These are phyloP conservation scores for Cetoscarus ocellatus DNA, from an alignment of 2,797 vertebrate genomes.

Conservation along the genomic window DNA sequence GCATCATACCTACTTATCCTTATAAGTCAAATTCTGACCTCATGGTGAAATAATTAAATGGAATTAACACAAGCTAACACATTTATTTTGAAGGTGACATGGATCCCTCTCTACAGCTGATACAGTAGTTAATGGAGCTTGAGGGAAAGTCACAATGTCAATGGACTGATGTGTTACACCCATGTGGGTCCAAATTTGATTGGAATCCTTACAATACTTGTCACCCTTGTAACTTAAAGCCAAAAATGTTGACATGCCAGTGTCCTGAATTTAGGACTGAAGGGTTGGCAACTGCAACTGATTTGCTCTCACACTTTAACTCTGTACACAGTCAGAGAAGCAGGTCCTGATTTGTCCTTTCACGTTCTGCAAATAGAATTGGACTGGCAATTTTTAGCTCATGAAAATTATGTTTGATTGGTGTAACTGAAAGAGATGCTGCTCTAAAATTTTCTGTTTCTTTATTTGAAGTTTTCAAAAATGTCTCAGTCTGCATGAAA, in stretches of 20 bases:
- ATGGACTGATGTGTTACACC: background rate
- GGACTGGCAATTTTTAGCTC: background rate
- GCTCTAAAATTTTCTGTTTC: too few relatives aligned
- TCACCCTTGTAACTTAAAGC: background rate
- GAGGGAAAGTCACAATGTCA: background rate
- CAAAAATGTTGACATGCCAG: background rate
- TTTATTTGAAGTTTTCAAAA: too few relatives aligned
- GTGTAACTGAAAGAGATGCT: too few relatives aligned
- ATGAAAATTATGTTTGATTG: too few relatives aligned
- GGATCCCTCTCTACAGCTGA: background rate
- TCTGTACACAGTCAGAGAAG: background rate
- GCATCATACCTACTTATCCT: too few relatives aligned
- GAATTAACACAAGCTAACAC: background rate
- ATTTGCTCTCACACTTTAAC: background rate
- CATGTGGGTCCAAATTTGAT: background rate
- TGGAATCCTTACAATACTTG: background rate
- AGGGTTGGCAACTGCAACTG: background rate
- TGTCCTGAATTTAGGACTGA: background rate
- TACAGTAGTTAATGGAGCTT: background rate
- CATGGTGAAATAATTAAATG: background rate
- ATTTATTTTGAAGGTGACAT: background rate
- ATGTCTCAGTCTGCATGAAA: too few relatives aligned
- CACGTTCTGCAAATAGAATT: background rate
- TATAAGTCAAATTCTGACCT: background rate
- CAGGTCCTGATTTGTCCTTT: background rate